Base-by-base conservation (phyloP, 2,113 vertebrate genomes). In the Girardinichthys multiradiatus region DNA sequence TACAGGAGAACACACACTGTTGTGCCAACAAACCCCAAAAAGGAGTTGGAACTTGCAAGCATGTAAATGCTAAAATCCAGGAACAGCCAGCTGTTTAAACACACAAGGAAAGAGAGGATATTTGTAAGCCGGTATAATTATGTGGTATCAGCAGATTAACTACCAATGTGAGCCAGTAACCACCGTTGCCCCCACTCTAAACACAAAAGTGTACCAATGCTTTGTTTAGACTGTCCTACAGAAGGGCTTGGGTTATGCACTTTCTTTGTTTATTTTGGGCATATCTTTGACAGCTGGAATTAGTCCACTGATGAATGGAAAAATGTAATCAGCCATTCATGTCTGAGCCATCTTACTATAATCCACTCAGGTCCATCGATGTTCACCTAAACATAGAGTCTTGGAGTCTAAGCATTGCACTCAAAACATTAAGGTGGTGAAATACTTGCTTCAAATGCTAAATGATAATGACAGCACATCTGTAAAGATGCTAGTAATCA, bases 111-210 rank as follows among this genome's bases (percentile, higher is more conserved):
- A 75, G 75, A 69, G 67, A 69, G 68, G 66, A 73, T 64, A 14
- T 28, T 29, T 75, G 62, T 37, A 72, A 74, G 82, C 76, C 2
- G 68, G 72, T 45, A 84, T 88, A 79, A 90, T 88, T 79, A 84
- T 81, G 80, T 64, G 70, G 80, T 66, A 70, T 73, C 74, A 59
- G 67, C 61, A 63, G 80, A 74, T 86, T 88, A 86, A 86, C 73
- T 35, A 62, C 13, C 2, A 35, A 9, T 45, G 26, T 31, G 64
- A 79, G 67, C 70, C 71, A 80, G 42, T 39, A 71, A 71, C 70
- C 68, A 57, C 67, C 64, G 68, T 73, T 66, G 61, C 63, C 28
- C 21, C 60, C 37, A 42, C 70, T 84, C 70, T 81, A 85, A 86
- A 86, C 63, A 65, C 13, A 68, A 42, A 11, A 64, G 33, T 11